Evolutionary conservation across 1,140 invertebrate genomes (phyloP), one percentile per base, ranked within the genome.

Genomic region (Drosophila orena): DNA sequence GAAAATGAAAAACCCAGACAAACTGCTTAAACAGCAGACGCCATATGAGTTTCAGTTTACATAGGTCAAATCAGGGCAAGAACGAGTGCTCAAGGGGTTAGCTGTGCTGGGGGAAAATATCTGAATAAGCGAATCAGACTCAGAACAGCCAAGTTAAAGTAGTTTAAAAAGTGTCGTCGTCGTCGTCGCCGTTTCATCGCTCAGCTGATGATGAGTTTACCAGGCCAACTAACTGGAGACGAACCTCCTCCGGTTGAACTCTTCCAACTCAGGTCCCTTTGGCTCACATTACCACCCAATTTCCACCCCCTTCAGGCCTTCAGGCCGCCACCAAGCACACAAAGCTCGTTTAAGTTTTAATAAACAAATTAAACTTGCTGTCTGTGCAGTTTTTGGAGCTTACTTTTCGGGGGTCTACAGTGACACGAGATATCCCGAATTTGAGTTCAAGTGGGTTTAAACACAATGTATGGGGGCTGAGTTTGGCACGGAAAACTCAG

Each of bases 311-410:
- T 59, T 57, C 20, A 40, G 53, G 65, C 47, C 17, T 59, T 70
- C 20, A 40, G 53, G 65, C 68, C 61, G 65, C 56, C 40, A 47
- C 56, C 40, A 47, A 65, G 69, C 60, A 71, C 79, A 86, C 79
- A 64, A 56, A 83, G 55, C 79, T 89, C 83, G 84, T 88, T 88
- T 83, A 88, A 89, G 80, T 88, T 88, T 71, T 88, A 89, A 88
- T 88, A 89, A 88, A 88, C 79, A 88, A 88, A 88, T 88, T 88
- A 79, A 89, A 88, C 75, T 88, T 88, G 83, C 79, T 68, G 78
- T 68, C 71, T 78, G 70, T 76, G 70, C 54, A 72, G 84, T 65
- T 77, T 83, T 76, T 27, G 38, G 49, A 50, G 44, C 55, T 58
- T 53, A 38, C 24, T 64, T 72, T 60, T 54, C n/a, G 42, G 47